These are phyloP conservation scores for Philypnodon macrostomus DNA, from an alignment of 2,797 vertebrate species.

Conservation along the genomic window DNA sequence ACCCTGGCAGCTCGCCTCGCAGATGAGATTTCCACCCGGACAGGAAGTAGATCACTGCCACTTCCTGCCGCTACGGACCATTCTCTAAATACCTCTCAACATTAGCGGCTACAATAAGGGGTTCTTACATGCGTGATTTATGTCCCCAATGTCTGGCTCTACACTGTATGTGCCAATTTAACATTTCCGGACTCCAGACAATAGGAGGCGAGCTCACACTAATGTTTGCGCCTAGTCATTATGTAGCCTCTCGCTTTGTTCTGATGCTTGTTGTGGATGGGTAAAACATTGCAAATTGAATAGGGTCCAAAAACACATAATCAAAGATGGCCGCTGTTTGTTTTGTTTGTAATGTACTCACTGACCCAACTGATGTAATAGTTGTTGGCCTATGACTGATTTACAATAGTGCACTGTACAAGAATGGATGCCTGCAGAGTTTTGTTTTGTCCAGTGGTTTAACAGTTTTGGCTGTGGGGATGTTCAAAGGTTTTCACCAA, in stretches of 20 bases:
- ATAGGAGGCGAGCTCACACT: slow-evolving; percentile 40
- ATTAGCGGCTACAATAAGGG: slow-evolving; percentile 7
- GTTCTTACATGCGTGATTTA: slow-evolving; percentile 51
- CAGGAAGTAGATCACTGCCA: slow-evolving; percentile 90
- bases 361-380: neutral
- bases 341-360: neutral
- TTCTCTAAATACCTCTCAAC: slow-evolving; percentile 30
- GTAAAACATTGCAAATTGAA: neutral
- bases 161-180: slow-evolving; percentile 41
- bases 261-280: slow-evolving; percentile 1
- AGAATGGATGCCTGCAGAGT: neutral
- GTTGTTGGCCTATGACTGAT: neutral
- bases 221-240: slow-evolving; percentile 27
- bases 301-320: neutral
- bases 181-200: slow-evolving; percentile 51
- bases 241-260: slow-evolving; percentile 35
- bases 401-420: neutral
- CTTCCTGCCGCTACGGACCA: slow-evolving; percentile 84
- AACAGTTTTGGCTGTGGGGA: neutral
- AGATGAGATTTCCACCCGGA: slow-evolving; percentile 87
- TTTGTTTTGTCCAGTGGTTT: neutral
- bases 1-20: slow-evolving; percentile 73
- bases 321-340: neutral
- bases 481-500: too few species aligned
- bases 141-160: slow-evolving; percentile 43